phyloP scores from a whole-genome alignment of 2,888 invertebrate species.

The Habroteleia sp. region DNA sequence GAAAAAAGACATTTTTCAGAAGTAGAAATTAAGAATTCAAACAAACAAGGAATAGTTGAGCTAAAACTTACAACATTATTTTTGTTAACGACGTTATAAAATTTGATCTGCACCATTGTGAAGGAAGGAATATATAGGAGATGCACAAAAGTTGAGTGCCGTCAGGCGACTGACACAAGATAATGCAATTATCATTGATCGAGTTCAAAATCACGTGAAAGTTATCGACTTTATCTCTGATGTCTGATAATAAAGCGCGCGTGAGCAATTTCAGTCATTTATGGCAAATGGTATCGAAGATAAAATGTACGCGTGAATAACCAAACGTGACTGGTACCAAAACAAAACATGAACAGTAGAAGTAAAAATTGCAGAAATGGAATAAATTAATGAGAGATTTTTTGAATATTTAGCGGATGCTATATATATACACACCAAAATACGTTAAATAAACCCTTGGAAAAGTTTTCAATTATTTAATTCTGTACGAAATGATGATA shows the following conservation, averaged over 20 bases:
- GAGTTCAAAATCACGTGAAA: conserved; percentile 69
- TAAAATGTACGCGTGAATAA: background rate
- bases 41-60: background rate
- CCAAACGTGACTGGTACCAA: no score
- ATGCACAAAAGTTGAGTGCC: conserved; percentile 63
- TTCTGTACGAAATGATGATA: no score
- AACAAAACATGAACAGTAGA: no score
- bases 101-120: conserved; percentile 76
- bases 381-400: no score
- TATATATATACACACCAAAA: no score
- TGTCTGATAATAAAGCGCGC: conserved; percentile 59
- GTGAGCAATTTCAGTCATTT: conserved; percentile 44
- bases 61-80: conserved; percentile 71
- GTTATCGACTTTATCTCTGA: conserved; percentile 64
- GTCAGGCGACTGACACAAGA: conserved; percentile 71
- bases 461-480: no score
- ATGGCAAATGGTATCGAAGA: background rate
- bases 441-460: no score
- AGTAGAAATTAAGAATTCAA: no score
- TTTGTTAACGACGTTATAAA: conserved; percentile 74
- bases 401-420: no score
- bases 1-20: no score
- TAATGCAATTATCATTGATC: conserved; percentile 71
- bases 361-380: no score
- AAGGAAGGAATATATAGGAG: no score